A percentile compares a stretch with the other conserved stretches of the same genome.
These are phyloP conservation scores for Tamandua tetradactyla DNA, from an alignment of 2,797 vertebrate species.

Conservation along the genomic window DNA sequence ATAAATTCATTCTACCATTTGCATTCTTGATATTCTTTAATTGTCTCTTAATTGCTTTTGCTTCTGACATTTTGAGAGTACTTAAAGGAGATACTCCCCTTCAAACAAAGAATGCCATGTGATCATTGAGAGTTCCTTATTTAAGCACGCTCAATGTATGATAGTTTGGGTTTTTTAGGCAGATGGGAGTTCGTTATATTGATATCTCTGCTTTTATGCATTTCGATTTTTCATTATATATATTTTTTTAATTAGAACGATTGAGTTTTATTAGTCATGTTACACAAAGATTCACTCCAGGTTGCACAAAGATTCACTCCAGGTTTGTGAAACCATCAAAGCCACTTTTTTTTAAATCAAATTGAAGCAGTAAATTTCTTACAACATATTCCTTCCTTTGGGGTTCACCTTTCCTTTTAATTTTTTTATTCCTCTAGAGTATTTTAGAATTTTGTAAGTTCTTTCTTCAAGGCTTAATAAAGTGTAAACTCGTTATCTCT, in stretches of 20 bases:
- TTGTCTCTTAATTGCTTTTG: background rate
- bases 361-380: background rate
- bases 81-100: background rate
- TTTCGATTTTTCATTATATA: background rate
- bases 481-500: constrained; percentile 23
- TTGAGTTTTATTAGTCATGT: background rate
- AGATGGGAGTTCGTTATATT: background rate
- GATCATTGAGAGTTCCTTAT: background rate
- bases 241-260: background rate
- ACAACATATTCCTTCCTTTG: background rate
- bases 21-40: constrained; percentile 4
- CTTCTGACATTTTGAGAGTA: constrained; percentile 25
- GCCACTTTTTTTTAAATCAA: background rate
- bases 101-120: background rate
- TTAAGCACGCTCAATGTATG: background rate
- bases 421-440: background rate
- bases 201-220: background rate
- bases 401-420: background rate
- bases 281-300: background rate
- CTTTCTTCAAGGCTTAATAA: constrained; percentile 4
- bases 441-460: constrained; percentile 36
- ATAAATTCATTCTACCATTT: background rate
- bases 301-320: background rate
- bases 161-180: background rate
- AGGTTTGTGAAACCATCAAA: background rate